These are phyloP conservation scores for Electrona antarctica DNA, from an alignment of 2,113 vertebrate genomes.

Conservation along the genomic window DNA sequence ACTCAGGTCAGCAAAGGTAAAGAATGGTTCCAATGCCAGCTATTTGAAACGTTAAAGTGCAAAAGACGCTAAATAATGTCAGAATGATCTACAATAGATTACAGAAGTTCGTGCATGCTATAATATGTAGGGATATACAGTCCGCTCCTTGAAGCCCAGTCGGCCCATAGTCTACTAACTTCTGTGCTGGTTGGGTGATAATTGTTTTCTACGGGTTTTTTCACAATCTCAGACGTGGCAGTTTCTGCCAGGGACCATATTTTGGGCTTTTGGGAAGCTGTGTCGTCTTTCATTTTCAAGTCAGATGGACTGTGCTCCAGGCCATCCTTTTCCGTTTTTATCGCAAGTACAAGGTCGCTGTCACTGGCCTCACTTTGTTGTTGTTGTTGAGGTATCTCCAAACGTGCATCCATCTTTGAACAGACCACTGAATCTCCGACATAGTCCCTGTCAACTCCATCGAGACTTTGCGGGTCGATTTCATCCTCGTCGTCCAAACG, in stretches of 20 bases:
- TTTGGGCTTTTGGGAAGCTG: conserved; percentile 73
- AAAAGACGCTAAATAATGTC: conserved; percentile 41
- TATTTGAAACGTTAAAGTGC: conserved; percentile 73
- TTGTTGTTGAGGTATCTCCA: conserved; percentile 4
- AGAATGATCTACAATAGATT: conserved; percentile 21
- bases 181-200: conserved; percentile 50
- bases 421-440: conserved; percentile 1
- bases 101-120: conserved; percentile 58
- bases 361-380: conserved; percentile 1
- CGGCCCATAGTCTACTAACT: conserved; percentile 70
- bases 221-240: conserved; percentile 75
- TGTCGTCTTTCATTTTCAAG: conserved; percentile 65
- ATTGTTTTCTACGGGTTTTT: conserved; percentile 48
- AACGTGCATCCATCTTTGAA: conserved; percentile 9
- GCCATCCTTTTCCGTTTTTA: conserved; percentile 17
- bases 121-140: conserved; percentile 67
- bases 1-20: conserved; percentile 46
- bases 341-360: not conserved
- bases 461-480: conserved; percentile 33
- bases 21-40: conserved; percentile 35
- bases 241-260: conserved; percentile 87
- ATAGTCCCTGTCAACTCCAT: conserved; percentile 2
- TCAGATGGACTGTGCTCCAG: conserved; percentile 33
- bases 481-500: conserved; percentile 56
- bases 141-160: conserved; percentile 74